Evolutionary conservation across 1,140 invertebrate species (phyloP).

Genomic region (Magallana ariakensis): DNA sequence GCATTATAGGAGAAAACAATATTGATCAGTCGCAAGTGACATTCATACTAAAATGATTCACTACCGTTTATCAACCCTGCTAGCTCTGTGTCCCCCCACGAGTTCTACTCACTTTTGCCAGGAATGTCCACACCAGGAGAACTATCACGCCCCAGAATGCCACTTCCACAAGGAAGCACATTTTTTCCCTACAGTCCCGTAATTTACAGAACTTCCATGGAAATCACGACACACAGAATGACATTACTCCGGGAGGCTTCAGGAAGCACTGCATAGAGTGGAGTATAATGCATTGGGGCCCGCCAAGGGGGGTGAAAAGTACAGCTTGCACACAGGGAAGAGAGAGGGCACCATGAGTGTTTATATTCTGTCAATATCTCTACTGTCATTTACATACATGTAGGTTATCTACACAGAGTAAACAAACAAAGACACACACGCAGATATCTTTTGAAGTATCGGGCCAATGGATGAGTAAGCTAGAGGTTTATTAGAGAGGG

Average conservation of each 20-base stretch:
- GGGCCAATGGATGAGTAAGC: not conserved
- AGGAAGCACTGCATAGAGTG: constrained; percentile 1
- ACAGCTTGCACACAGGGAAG: too few relatives aligned
- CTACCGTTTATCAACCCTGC: too few relatives aligned
- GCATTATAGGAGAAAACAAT: not conserved
- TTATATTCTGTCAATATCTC: constrained; percentile 12
- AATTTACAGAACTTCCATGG: not conserved
- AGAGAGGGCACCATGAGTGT: not conserved
- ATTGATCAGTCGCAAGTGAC: constrained; percentile 1
- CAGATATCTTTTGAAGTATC: constrained; percentile 12
- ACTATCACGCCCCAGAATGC: not conserved
- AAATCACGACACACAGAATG: constrained; percentile 1
- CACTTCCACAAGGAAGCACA: constrained; percentile 7
- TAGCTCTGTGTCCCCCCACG: too few relatives aligned
- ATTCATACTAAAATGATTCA: not conserved
- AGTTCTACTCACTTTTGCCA: constrained; percentile 10
- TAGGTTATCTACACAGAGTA: constrained; percentile 20
- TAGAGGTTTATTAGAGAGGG: not conserved
- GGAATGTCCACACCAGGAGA: not conserved
- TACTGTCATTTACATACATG: constrained; percentile 8
- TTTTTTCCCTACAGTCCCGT: not conserved
- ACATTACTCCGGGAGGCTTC: constrained; percentile 15
- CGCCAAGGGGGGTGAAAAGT: not conserved
- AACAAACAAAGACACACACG: not conserved
- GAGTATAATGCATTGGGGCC: not conserved